These are phyloP conservation scores for Platycercus adscitus DNA, from an alignment of 2,113 vertebrate genomes.

Conservation along the genomic window DNA sequence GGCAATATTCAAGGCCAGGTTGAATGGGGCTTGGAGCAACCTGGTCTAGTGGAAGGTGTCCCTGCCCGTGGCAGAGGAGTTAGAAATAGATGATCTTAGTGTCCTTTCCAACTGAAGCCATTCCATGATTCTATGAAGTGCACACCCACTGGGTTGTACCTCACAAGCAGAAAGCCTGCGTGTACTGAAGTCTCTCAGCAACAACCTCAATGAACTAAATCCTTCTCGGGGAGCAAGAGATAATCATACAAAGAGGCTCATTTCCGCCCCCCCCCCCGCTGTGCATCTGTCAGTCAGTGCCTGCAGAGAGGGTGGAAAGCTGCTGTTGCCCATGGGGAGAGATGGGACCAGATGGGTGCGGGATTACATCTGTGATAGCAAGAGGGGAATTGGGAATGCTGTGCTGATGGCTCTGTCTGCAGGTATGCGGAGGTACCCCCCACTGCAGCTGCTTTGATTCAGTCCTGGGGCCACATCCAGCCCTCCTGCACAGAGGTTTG, in stretches of 20 bases:
- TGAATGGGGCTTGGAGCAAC: background rate
- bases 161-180: fast-evolving
- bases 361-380: background rate
- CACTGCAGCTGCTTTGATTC: fast-evolving
- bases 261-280: background rate
- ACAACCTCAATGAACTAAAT: background rate
- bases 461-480: fast-evolving
- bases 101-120: background rate
- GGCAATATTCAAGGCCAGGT: background rate
- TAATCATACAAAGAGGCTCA: background rate
- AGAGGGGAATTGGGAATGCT: background rate
- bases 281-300: background rate
- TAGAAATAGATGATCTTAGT: background rate
- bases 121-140: background rate
- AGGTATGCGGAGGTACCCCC: fast-evolving
- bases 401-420: background rate
- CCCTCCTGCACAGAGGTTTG: background rate
- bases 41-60: background rate
- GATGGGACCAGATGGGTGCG: background rate
- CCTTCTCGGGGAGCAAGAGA: background rate
- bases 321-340: background rate
- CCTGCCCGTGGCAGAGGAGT: background rate
- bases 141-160: background rate
- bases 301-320: background rate
- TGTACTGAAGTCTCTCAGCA: background rate